Evolutionary conservation across 2,888 invertebrate genomes (phyloP), one percentile per base, ranked within the genome.

Genomic region (Calameuta pallipes): DNA sequence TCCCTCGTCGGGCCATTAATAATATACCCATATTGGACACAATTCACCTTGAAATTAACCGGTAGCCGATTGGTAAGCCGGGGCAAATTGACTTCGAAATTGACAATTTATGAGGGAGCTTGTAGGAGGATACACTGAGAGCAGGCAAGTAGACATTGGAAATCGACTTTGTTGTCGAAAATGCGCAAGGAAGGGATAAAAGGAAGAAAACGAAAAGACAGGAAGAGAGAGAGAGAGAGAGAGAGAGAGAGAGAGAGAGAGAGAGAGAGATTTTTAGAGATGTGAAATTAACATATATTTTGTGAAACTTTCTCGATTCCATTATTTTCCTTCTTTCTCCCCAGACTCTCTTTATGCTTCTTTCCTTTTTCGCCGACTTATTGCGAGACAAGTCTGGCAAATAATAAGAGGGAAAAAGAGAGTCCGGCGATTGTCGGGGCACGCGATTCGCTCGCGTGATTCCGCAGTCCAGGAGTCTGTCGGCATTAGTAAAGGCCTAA

Each of bases 11-110:
- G 87, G 87, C 90, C 91, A 91, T 91, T 91, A 91, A 91, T 91
- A 91, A 91, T 91, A 91, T 89, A 91, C 90, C 91, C 91, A 91
- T 91, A 91, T 91, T 91, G 91, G 91, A 91, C 91, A 91, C 91
- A 91, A 91, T 91, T 91, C 91, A 91, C 91, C 91, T 91, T 91
- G 91, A 91, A 91, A 91, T 91, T 91, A 91, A 91, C 91, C 91
- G 88, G 90, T 89, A 89, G 90, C 86, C 91, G 91, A 91, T 91
- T 90, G 90, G 88, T 91, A 91, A 90, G 90, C 90, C 90, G 86
- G 87, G 87, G 87, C 91, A 91, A 91, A 91, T 91, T 91, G 91
- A 91, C 91, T 91, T 89, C 89, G 90, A 91, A 91, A 91, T 91
- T 91, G 91, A 90, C 90, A 90, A 90, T 90, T 90, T 90, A 90